Base-by-base conservation (phyloP, 2,113 vertebrate genomes). In the Podarcis cretensis region DNA sequence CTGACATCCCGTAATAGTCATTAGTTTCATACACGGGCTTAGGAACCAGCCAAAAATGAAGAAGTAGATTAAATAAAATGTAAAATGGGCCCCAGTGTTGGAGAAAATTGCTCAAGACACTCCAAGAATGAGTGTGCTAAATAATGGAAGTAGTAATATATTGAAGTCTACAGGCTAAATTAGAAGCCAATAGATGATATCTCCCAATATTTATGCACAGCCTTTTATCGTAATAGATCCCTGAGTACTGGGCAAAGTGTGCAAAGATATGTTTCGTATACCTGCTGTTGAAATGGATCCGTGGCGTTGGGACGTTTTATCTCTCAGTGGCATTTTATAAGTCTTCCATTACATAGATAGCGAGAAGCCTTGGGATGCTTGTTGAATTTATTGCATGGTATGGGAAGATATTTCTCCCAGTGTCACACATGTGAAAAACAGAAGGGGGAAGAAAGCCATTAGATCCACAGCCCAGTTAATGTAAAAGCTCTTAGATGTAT, bases 1-100 rank as follows among this genome's bases (percentile, higher is more conserved):
- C 75, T 54, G 35, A 54, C 35, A 75, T 84, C 35, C 89, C 37
- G 18, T 66, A 73, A 79, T 66, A 75, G 54, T 80, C 68, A 30
- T 80, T 80, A 83, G 63, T 37, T 78, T 32, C 21, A 21, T 32
- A 59, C 30, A 18, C 14, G 6, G 18, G 6, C 40, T 35, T 16
- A 23, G 43, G 74, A 37, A 30, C 20, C 40, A 37, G 21, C 20
- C 68, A 5, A 48, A 81, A 76, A 83, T 76, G 76, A 84, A 74
- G 68, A 32, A 20, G 48, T 43, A 48, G 82, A 86, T 81, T 74
- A 81, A 82, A 68, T 89, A 35, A 66, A 54, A 79, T 81, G 76
- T 80, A 35, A 87, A 75, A 48, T 43, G 37, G 21, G 40, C 7
- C 2, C 14, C 30, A n/a, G 6, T 23, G 2, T 66, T 48, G 4